These are phyloP conservation scores for Aradophagus sp. DNA, from an alignment of 1,140 invertebrate species.

Conservation along the genomic window DNA sequence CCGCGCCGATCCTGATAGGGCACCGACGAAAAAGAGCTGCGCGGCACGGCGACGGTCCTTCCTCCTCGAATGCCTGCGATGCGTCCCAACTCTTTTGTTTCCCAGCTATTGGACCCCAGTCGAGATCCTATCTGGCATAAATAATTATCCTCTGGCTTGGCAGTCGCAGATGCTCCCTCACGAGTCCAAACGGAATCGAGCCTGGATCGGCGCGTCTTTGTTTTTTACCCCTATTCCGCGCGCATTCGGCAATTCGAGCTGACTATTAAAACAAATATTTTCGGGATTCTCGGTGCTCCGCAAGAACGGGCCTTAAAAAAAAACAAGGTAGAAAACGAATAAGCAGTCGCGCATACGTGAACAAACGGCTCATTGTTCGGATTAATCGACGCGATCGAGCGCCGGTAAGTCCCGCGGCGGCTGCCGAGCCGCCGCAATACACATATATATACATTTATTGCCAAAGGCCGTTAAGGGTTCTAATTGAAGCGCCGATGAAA, in stretches of 20 bases:
- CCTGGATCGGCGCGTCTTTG: conserved; percentile 58
- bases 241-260: conserved; percentile 13
- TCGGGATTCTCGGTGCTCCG: not conserved
- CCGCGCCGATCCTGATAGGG: conserved; percentile 47
- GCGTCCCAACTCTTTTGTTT: conserved; percentile 71
- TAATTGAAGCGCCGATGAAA: conserved; percentile 18
- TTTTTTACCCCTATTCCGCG: conserved; percentile 33
- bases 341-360: not conserved
- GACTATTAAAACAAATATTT: conserved; percentile 35
- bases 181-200: conserved; percentile 36
- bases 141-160: conserved; percentile 72
- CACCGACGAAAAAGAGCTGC: conserved; percentile 35
- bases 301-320: not conserved
- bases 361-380: conserved; percentile 28
- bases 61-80: conserved; percentile 27
- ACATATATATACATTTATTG: conserved; percentile 1
- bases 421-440: too few relatives aligned
- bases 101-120: conserved; percentile 62
- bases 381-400: conserved; percentile 12
- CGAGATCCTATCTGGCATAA: conserved; percentile 74
- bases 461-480: conserved; percentile 8
- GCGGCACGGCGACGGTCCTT: conserved; percentile 25
- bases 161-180: conserved; percentile 60
- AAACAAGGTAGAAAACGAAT: too few relatives aligned
- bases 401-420: too few relatives aligned